Base-by-base conservation (phyloP, 92 coral and sea anemone genomes). In the Epizoanthus illoricatus region DNA sequence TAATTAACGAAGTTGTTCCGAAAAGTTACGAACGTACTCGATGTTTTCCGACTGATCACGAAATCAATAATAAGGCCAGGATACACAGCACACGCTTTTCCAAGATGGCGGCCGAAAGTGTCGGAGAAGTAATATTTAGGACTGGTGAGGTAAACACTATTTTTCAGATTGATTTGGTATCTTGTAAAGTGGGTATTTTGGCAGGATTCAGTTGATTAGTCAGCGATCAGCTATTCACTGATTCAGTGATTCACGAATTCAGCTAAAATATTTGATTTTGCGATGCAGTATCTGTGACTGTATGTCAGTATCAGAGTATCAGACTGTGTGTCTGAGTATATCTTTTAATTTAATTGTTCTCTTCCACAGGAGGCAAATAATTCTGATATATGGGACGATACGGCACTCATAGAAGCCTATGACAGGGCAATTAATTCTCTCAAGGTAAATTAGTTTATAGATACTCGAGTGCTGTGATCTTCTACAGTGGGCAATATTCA, bases 301-400 rank as follows among this genome's bases (percentile, higher is more conserved):
- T n/a, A n/a, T n/a, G n/a, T n/a, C n/a, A n/a, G n/a, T n/a, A n/a
- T n/a, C n/a, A n/a, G n/a, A n/a, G n/a, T n/a, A n/a, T n/a, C n/a
- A n/a, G n/a, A n/a, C n/a, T n/a, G n/a, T n/a, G n/a, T n/a, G n/a
- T n/a, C n/a, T n/a, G 33, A 28, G 33, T 28, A 28, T 28, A 28
- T 28, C 1, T 28, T 28, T 28, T 28, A 28, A 28, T 28, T 28
- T 28, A 28, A 28, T 28, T 28, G n/a, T n/a, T 16, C 41, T 66
- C 74, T 74, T 60, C 28, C 33, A 40, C 67, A 94, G 98, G 87
- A 84, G 17, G 52, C 85, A 18, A 73, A 66, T 45, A 83, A 85
- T 49, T 91, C 96, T 41, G 98, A 93, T 64, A 89, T 96, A 54
- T 96, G 99, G 99, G 99, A 96, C 72, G 99, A 96, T 59, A 90